Base-by-base conservation (phyloP, 2,113 vertebrate species). In the Sigmodon hispidus region DNA sequence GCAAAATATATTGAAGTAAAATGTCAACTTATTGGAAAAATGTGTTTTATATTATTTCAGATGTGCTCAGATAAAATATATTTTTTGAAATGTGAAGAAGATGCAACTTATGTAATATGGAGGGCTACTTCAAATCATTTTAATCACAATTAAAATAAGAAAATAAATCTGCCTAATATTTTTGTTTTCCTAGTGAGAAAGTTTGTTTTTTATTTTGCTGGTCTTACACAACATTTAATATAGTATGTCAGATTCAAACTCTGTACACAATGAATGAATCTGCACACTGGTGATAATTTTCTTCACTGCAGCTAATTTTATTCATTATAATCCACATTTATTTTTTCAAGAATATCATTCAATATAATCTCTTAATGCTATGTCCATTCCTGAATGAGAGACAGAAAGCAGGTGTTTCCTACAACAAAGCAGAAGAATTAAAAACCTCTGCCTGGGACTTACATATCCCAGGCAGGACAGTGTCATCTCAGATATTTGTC, bases 11-110 rank as follows among this genome's bases (percentile, higher is more conserved):
- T 65, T 95, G 34, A 94, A 94, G 67, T 87, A 91, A 97, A 95
- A 89, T 95, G 86, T 95, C 95, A 96, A 81, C 31, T 93, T 85
- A 88, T 76, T 76, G 59, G 55, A 24, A 77, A 95, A 96, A 86
- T 90, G 81, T 89, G 52, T 88, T 95, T 92, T 89, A 81, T 79
- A 77, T 84, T 80, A 34, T 92, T 95, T 90, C 63, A 87, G 59
- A 91, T 79, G n/a, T 67, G 92, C 92, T 95, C 9, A 36, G 29
- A 89, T 87, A 5, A 93, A 84, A 89, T 67, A 59, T 40, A 76
- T 90, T 94, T 96, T 69, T 87, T 92, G 61, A 90, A 86, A 90
- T 63, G 59, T 67, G 22, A 15, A 79, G 19, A 85, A 84, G 92
- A 85, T 88, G 24, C n/a, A 95, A 95, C 91, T 90, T 5, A 65